Evolutionary conservation across 2,888 invertebrate genomes (phyloP), one percentile per base, ranked within the genome.

Genomic region (Leptinotarsa rubiginosa): DNA sequence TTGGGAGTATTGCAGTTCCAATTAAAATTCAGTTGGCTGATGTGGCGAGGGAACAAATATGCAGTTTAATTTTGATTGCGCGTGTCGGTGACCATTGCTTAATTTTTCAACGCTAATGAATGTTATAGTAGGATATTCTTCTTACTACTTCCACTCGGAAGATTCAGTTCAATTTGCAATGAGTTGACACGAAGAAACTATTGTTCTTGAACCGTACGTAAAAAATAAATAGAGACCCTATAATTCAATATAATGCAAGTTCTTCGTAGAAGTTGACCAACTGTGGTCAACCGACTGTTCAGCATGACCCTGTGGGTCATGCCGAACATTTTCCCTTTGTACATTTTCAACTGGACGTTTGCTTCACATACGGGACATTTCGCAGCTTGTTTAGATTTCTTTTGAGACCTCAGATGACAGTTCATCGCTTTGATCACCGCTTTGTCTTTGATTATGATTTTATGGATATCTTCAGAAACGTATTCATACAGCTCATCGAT

Each of bases 311-410:
- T 85, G 77, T 89, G 88, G 16, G 83, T 85, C 84, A 90, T 89
- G 72, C 88, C 88, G 84, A 92, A 93, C 65, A 94, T 86, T 72
- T 90, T 85, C 31, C 88, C 87, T 81, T 92, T 91, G 73, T 90
- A 91, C 12, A 85, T 81, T 78, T 89, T 88, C 49, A 91, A 80
- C 5, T 81, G 69, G 41, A 85, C 85, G 59, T 90, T 88, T 12
- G 89, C 85, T 22, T 80, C 75, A 79, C 91, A 92, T 4, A 91
- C 79, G 2, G 80, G 79, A 81, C 89, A 89, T 65, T 84, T 85
- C n/a, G 75, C 78, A 71, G 75, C 81, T 59, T 78, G 81, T 70
- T 79, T 81, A 22, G 78, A 70, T 74, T 81, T 81, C 75, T 83
- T 81, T 16, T 83, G 70, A 47, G 87, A 84, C 74, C 91, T 84